Evolutionary conservation across 2,888 invertebrate genomes (phyloP).

Genomic region (Acanthopleura granulata): DNA sequence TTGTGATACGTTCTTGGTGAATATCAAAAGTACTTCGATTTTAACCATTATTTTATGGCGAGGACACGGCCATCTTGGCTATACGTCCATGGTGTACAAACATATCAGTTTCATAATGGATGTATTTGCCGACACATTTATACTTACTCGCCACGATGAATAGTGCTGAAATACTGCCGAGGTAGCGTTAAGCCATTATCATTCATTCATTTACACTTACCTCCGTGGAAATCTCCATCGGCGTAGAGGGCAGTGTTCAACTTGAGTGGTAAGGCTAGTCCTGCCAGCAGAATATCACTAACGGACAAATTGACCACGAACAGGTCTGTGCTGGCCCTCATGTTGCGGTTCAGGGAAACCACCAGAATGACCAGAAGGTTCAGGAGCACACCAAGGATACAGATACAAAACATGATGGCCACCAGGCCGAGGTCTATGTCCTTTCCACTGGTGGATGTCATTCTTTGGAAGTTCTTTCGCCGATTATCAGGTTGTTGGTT

Average conservation of each 20-base stretch:
- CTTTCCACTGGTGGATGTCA: background rate
- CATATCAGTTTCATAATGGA: too few relatives aligned
- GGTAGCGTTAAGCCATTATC: too few relatives aligned
- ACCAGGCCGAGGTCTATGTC: background rate
- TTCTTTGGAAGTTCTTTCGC: background rate
- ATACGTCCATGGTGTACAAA: too few relatives aligned
- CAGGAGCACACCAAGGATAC: background rate
- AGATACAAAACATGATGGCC: background rate
- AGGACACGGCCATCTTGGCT: too few relatives aligned
- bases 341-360: background rate
- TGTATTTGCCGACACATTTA: too few relatives aligned
- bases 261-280: conserved; percentile 30
- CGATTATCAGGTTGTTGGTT: too few relatives aligned
- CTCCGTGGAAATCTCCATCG: conserved; percentile 30
- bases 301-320: conserved; percentile 33
- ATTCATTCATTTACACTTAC: conserved; percentile 28
- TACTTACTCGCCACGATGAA: too few relatives aligned
- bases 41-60: too few relatives aligned
- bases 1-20: too few relatives aligned
- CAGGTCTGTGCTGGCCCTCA: conserved; percentile 24
- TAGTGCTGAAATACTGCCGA: too few relatives aligned
- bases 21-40: too few relatives aligned
- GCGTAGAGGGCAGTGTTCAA: conserved; percentile 24
- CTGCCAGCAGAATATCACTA: conserved; percentile 33
- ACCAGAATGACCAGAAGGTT: background rate